A percentile compares a stretch with the other conserved stretches of the same genome.
phyloP scores from a whole-genome alignment of 1,140 invertebrate genomes.

The Augochlora pura region DNA sequence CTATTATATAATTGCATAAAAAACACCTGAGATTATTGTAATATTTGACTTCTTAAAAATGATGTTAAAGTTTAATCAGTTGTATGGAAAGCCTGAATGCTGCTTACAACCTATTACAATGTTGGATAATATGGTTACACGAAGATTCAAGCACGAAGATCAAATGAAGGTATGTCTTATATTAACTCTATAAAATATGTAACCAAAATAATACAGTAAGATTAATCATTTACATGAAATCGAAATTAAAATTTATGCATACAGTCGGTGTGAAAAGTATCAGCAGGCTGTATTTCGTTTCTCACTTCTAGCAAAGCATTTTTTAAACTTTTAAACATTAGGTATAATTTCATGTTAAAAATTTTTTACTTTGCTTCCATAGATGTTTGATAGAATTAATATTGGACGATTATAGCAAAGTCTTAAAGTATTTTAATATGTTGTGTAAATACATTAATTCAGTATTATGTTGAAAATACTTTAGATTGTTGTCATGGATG shows the following conservation, averaged over 20 bases:
- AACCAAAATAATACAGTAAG: not conserved
- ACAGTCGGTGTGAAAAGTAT: too few relatives aligned
- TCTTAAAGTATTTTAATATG: too few relatives aligned
- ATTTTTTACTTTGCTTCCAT: too few relatives aligned
- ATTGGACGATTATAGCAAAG: too few relatives aligned
- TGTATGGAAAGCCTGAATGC: not conserved
- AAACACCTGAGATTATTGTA: slow-evolving; percentile 3
- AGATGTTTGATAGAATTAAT: too few relatives aligned
- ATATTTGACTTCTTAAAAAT: slow-evolving; percentile 10
- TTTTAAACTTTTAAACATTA: too few relatives aligned
- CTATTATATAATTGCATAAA: slow-evolving; percentile 28
- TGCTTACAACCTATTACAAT: not conserved
- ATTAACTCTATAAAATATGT: not conserved
- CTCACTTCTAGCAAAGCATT: too few relatives aligned
- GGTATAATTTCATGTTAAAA: too few relatives aligned
- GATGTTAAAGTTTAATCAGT: slow-evolving; percentile 36
- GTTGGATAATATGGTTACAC: slow-evolving; percentile 12
- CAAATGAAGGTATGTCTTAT: slow-evolving; percentile 17
- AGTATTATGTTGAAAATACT: too few relatives aligned
- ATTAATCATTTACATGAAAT: not conserved
- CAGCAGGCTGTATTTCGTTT: too few relatives aligned
- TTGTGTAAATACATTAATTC: too few relatives aligned
- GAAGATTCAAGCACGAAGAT: slow-evolving; percentile 36
- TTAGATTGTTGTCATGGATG: too few relatives aligned
- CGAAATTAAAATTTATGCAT: not conserved